phyloP scores from a whole-genome alignment of 2,113 vertebrate genomes.

The Hippopotamus amphibius region DNA sequence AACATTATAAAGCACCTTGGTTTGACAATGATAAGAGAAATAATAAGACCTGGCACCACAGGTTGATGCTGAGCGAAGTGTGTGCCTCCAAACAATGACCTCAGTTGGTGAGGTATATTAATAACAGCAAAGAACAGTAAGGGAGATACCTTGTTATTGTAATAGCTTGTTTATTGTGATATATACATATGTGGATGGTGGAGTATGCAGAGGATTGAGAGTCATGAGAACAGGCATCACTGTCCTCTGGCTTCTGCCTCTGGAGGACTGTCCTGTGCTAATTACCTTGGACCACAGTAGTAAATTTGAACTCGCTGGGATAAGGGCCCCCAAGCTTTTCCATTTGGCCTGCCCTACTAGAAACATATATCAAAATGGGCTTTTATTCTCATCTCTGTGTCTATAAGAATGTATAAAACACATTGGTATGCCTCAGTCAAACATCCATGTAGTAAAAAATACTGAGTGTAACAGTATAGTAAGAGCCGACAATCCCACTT shows the following conservation, averaged over 20 bases:
- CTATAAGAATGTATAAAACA: neutral
- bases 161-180: neutral
- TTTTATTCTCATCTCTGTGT: neutral
- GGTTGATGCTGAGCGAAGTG: neutral
- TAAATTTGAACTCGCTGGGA: neutral
- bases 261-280: neutral
- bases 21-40: neutral
- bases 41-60: neutral
- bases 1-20: neutral
- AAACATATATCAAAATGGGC: neutral
- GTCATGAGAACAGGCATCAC: neutral
- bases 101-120: neutral
- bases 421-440: neutral
- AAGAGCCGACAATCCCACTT: neutral
- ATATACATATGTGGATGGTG: neutral
- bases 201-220: neutral
- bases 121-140: neutral
- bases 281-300: neutral
- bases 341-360: neutral
- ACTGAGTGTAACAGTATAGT: neutral
- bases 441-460: neutral
- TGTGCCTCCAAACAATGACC: neutral
- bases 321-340: neutral
- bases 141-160: neutral
- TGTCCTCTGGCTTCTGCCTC: neutral